Conservation (phyloP, 2,797 vertebrate species). For the Lepilemur septentrionalis region DNA sequence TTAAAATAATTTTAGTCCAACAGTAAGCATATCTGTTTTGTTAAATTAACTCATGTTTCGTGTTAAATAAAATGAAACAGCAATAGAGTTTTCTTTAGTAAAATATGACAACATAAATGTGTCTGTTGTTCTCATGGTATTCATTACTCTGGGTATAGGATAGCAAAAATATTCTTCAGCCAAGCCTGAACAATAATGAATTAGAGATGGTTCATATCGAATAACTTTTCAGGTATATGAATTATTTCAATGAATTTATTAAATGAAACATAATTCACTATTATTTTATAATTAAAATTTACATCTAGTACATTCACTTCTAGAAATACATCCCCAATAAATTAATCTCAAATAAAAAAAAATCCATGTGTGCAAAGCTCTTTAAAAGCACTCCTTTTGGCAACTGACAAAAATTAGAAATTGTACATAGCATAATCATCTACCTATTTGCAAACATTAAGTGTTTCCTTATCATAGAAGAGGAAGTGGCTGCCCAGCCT, state of each 20-base stretch:
- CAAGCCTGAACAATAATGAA: background rate
- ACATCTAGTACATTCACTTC: background rate
- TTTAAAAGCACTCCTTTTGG: background rate
- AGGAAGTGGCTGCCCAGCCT: background rate
- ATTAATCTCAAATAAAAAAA: background rate
- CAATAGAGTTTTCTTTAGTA: background rate
- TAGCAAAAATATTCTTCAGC: background rate
- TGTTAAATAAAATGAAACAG: background rate
- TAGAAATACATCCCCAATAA: conserved; percentile 35
- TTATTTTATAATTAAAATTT: background rate
- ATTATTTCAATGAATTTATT: background rate
- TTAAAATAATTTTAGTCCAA: conserved; percentile 24
- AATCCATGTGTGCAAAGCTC: background rate
- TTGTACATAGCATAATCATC: background rate
- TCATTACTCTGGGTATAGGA: background rate
- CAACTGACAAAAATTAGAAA: background rate
- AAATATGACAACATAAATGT: background rate
- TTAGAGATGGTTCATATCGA: background rate
- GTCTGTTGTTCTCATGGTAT: background rate
- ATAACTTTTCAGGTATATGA: background rate
- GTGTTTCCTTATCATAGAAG: background rate
- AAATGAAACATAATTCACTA: conserved; percentile 19
- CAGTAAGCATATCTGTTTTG: background rate
- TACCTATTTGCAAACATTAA: background rate
- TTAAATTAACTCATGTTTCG: background rate